Evolutionary conservation across 2,888 invertebrate genomes (phyloP).

Genomic region (Caenorhabditis sp.): DNA sequence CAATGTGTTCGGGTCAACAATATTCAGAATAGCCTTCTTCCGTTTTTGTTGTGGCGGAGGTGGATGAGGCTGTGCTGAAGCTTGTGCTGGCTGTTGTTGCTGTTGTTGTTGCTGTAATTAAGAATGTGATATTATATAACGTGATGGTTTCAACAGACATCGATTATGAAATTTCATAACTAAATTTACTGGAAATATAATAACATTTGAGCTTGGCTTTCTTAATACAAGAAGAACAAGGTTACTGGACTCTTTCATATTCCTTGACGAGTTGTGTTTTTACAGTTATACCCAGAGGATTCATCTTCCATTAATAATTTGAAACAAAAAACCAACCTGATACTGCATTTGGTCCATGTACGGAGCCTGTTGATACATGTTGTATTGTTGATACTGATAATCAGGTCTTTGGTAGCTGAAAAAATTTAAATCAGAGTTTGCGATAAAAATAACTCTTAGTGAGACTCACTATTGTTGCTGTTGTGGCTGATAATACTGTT

Average conservation of each 20-base stretch:
- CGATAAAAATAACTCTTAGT: no score
- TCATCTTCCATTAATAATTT: no score
- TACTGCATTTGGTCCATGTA: slow-evolving; percentile 6
- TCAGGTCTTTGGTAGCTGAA: slow-evolving; percentile 5
- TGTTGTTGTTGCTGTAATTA: slow-evolving; percentile 8
- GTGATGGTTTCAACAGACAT: no score
- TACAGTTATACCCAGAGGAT: no score
- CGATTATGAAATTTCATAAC: no score
- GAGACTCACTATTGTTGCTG: neutral
- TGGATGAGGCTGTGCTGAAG: slow-evolving; percentile 12
- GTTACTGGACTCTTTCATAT: no score
- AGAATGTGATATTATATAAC: neutral
- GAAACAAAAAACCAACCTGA: slow-evolving; percentile 9
- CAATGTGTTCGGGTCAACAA: slow-evolving; percentile 39
- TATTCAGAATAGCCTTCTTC: slow-evolving; percentile 21
- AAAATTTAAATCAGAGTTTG: neutral
- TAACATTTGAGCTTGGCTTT: no score
- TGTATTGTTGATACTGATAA: slow-evolving; percentile 6
- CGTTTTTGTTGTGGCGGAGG: slow-evolving; percentile 9
- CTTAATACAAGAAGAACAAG: no score
- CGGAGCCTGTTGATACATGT: neutral
- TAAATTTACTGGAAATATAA: no score
- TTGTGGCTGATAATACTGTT: neutral
- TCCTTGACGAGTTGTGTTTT: no score
- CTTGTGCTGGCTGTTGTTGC: neutral